Evolutionary conservation across 2,113 vertebrate genomes (phyloP), one percentile per base, ranked within the genome.

Genomic region (Delphinus delphis): DNA sequence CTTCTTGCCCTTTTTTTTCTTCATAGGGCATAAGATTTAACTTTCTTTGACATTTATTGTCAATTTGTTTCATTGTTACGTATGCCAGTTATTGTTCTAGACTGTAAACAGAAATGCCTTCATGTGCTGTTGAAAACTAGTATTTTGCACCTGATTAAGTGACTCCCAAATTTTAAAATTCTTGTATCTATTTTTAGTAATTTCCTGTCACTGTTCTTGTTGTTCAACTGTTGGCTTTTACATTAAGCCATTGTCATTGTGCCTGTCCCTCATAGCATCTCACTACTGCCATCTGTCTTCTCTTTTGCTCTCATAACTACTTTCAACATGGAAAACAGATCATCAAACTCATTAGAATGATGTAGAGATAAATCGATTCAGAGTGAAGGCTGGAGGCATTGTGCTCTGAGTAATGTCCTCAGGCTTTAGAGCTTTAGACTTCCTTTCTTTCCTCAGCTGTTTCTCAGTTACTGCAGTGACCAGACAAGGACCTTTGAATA

Each of bases 81-180:
- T 95, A 38, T 82, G 47, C 73, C 31, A 47, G 15, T 84, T 96
- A 33, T 15, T 88, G 47, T 90, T 85, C 77, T 96, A 53, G 33
- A 36, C 8, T 79, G 28, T 85, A 86, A 95, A 77, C 2, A 82
- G n/a, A 93, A 93, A 36, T 93, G 60, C 31, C 10, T 94, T 82
- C 23, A n/a, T 44, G 12, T 28, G 7, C 53, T 94, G 12, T 50
- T 91, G 82, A 88, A 93, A 83, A 53, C 8, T 33, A 44, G 38
- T 90, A 62, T 77, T 80, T 91, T 96, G 20, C 31, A 12, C 60
- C 50, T 47, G 9, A 83, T 76, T 85, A 90, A 67, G 12, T 68
- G 81, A 41, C 1, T 20, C 33, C 8, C 31, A 12, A 33, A 9
- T 31, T 90, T 82, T 88, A 17, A 17, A 86, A 55, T 80, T 71